Percentiles rank a stretch among this genome's conserved stretches.
Conservation (phyloP, 2,888 invertebrate species). For the Lacanobia oleracea region DNA sequence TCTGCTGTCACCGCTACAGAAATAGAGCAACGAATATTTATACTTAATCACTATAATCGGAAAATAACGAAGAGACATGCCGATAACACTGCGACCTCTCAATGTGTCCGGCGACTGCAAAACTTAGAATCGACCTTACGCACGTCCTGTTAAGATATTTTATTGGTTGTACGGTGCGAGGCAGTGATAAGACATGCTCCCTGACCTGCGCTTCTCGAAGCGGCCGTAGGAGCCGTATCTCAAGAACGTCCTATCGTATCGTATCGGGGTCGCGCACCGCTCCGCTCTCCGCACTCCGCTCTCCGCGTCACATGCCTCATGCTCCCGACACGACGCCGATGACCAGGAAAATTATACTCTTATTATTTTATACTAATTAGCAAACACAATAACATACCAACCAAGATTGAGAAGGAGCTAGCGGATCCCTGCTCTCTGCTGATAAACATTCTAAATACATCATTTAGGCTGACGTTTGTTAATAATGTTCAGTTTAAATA, state of each 20-base stretch:
- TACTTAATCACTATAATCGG: slow-evolving; percentile 82
- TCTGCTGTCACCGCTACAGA: slow-evolving; percentile 69
- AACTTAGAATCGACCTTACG: slow-evolving; percentile 35
- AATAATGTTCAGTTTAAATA: not conserved
- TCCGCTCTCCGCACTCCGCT: slow-evolving; percentile 9
- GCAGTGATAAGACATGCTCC: slow-evolving; percentile 74
- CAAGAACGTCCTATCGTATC: slow-evolving; percentile 72
- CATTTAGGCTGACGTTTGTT: not conserved
- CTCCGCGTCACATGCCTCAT: slow-evolving; percentile 39
- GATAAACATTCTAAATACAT: not conserved
- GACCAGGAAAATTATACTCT: slow-evolving; percentile 38
- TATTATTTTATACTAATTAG: slow-evolving; percentile 31
- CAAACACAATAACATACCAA: slow-evolving; percentile 2
- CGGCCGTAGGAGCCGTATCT: slow-evolving; percentile 63
- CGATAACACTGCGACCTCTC: slow-evolving; percentile 77
- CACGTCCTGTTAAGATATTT: slow-evolving; percentile 21
- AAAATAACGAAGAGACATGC: slow-evolving; percentile 81
- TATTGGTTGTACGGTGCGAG: slow-evolving; percentile 25
- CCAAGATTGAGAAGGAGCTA: not conserved
- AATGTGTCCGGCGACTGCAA: slow-evolving; percentile 39
- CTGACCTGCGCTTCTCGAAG: slow-evolving; percentile 74
- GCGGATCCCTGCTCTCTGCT: not conserved
- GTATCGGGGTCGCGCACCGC: slow-evolving; percentile 59
- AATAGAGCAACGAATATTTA: slow-evolving; percentile 75
- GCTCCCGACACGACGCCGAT: not conserved